Conservation (phyloP, 1,140 invertebrate species). For the Nautilus pompilius region DNA sequence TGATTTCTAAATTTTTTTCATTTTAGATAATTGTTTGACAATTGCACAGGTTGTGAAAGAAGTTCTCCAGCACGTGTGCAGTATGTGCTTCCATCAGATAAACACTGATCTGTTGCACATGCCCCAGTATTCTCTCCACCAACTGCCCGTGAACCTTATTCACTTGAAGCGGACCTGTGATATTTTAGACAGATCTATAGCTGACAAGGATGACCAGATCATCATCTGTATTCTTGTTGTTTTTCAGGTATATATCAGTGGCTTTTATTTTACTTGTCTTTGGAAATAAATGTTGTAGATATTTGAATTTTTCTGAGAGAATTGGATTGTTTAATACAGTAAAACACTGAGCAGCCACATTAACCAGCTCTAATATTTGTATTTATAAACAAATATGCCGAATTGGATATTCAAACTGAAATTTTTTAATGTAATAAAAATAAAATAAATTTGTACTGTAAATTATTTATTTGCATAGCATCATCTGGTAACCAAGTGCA, state of each 20-base stretch:
- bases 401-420: too few species aligned
- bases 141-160: slow-evolving; percentile 33
- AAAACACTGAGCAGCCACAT: too few species aligned
- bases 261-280: neutral
- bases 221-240: slow-evolving; percentile 44
- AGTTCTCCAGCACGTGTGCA: slow-evolving; percentile 47
- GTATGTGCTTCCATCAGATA: slow-evolving; percentile 50
- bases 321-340: too few species aligned
- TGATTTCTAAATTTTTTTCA: too few species aligned
- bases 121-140: slow-evolving; percentile 32
- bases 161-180: slow-evolving; percentile 41
- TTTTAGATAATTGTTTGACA: slow-evolving; percentile 14
- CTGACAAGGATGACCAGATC: slow-evolving; percentile 29
- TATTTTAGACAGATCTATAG: slow-evolving; percentile 43
- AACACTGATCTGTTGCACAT: slow-evolving; percentile 24
- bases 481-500: too few species aligned
- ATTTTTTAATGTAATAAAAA: too few species aligned
- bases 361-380: too few species aligned
- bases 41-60: slow-evolving; percentile 25
- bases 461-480: too few species aligned
- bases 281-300: neutral
- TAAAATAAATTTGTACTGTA: too few species aligned
- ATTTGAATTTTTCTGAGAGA: too few species aligned
- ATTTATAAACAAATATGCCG: too few species aligned
- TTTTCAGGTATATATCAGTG: slow-evolving; percentile 36